phyloP scores from a whole-genome alignment of 1,140 invertebrate species.

The Heliconius eleuchia region DNA sequence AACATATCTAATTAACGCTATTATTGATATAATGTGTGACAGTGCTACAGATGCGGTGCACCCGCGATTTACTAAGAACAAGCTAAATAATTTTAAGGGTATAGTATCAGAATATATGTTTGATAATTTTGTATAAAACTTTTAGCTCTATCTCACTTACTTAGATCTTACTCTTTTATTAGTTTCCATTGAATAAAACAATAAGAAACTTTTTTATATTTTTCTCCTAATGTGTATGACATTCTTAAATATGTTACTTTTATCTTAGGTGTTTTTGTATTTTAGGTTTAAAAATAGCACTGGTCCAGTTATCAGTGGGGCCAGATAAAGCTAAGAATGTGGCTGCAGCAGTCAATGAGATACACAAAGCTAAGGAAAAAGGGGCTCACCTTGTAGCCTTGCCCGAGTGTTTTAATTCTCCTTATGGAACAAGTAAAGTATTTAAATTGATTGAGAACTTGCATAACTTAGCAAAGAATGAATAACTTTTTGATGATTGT shows the following conservation, averaged over 20 bases:
- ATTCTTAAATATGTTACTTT: too few relatives aligned
- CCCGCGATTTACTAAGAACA: constrained; percentile 59
- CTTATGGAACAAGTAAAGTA: constrained; percentile 91
- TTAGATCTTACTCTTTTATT: too few relatives aligned
- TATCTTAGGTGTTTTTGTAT: constrained; percentile 1
- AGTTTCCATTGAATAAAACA: too few relatives aligned
- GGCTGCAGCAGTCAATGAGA: constrained; percentile 85
- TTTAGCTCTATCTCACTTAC: background rate
- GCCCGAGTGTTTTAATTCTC: constrained; percentile 97
- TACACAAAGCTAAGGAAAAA: constrained; percentile 87
- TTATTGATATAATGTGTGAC: constrained; percentile 47
- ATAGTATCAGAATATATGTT: constrained; percentile 46
- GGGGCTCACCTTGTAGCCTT: constrained; percentile 90
- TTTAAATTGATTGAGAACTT: too few relatives aligned
- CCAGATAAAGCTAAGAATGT: constrained; percentile 90
- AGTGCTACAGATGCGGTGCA: constrained; percentile 59
- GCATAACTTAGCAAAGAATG: too few relatives aligned
- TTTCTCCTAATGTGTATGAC: too few relatives aligned
- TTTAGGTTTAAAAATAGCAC: constrained; percentile 82
- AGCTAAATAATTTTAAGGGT: constrained; percentile 52
- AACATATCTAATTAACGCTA: constrained; percentile 31
- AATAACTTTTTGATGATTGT: too few relatives aligned
- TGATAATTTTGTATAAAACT: background rate
- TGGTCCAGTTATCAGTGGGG: constrained; percentile 90
- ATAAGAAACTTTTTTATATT: too few relatives aligned